Conservation (phyloP, 2,888 invertebrate species). For the Seira sanloemensis region DNA sequence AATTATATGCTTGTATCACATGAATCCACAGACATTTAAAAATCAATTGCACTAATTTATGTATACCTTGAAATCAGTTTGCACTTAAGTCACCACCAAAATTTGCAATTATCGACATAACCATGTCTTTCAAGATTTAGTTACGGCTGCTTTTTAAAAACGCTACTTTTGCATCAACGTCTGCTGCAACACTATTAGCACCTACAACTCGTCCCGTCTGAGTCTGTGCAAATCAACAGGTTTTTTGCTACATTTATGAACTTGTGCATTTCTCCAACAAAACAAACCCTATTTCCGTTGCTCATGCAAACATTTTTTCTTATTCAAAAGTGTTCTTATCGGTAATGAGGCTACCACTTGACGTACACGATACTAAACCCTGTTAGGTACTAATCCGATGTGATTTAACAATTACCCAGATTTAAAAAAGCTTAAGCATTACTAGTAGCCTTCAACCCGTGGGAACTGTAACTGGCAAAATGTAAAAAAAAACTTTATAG, state of each 20-base stretch:
- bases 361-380: too few relatives aligned
- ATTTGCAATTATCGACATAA: too few relatives aligned
- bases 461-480: slow-evolving; percentile 6
- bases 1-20: too few relatives aligned
- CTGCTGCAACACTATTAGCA: background rate
- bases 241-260: background rate
- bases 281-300: background rate
- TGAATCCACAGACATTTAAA: too few relatives aligned
- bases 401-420: background rate
- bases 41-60: too few relatives aligned
- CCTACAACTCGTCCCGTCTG: background rate
- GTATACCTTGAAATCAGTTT: too few relatives aligned
- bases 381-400: too few relatives aligned
- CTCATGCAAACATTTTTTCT: background rate
- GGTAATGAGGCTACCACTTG: background rate
- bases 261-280: background rate
- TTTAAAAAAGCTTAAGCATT: background rate
- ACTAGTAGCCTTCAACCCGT: slow-evolving; percentile 1
- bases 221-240: background rate
- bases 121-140: background rate
- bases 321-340: background rate
- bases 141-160: background rate
- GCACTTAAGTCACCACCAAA: too few relatives aligned
- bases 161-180: background rate
- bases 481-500: background rate